Percentiles rank a stretch among this genome's conserved stretches.
Conservation (phyloP, 2,113 vertebrate species). For the Phaethornis superciliosus region DNA sequence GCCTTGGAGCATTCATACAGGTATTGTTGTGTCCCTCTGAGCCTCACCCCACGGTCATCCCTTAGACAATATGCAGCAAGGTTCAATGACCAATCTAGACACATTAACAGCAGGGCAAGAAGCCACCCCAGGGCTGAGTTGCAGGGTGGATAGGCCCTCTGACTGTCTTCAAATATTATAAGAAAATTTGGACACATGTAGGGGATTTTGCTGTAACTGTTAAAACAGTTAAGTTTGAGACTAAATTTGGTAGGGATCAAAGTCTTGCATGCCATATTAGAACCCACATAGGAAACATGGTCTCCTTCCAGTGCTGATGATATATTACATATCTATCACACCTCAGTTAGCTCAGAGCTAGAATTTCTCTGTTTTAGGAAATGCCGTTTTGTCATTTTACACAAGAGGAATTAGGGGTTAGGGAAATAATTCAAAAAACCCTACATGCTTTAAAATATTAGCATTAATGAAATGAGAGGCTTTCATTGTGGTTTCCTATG, state of each 20-base stretch:
- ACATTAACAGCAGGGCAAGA: background rate
- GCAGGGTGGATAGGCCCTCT: background rate
- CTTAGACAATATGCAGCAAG: background rate
- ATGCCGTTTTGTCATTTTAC: background rate
- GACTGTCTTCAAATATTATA: background rate
- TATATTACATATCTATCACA: accelerated
- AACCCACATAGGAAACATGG: background rate
- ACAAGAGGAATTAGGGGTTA: background rate
- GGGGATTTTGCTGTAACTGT: background rate
- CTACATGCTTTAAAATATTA: background rate
- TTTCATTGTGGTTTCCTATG: background rate
- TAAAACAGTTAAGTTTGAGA: background rate
- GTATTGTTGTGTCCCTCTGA: background rate
- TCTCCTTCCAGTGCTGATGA: background rate
- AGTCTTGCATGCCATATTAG: background rate
- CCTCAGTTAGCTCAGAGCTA: background rate
- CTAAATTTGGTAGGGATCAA: background rate
- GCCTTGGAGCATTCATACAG: background rate
- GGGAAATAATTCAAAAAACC: background rate
- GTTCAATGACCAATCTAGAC: background rate
- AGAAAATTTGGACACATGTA: background rate
- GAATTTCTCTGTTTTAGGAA: slow-evolving; percentile 5
- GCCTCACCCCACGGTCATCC: background rate
- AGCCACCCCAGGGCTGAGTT: background rate
- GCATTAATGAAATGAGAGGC: background rate